These are phyloP conservation scores for Drosophila erecta DNA, from an alignment of 1,140 invertebrate genomes.

Conservation along the genomic window DNA sequence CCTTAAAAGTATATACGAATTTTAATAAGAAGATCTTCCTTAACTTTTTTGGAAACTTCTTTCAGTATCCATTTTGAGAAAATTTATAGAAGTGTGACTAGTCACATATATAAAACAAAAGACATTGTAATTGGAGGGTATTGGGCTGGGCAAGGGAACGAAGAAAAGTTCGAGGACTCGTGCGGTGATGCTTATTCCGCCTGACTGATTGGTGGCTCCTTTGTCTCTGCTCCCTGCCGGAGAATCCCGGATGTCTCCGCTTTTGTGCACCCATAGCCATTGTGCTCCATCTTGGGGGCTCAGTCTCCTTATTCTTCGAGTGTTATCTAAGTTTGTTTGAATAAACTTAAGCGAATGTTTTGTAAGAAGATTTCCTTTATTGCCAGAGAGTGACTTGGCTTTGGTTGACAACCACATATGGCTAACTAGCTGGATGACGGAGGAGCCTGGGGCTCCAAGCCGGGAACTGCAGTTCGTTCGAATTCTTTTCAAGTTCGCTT, in stretches of 20 bases:
- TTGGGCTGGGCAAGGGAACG: conserved; percentile 23
- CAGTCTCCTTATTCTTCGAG: conserved; percentile 31
- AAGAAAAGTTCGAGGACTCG: conserved; percentile 63
- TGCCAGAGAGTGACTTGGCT: conserved; percentile 69
- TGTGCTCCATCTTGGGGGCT: neutral
- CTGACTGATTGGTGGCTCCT: conserved; percentile 78
- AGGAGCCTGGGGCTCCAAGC: neutral
- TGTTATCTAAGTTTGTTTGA: conserved; percentile 83
- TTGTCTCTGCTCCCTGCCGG: conserved; percentile 70
- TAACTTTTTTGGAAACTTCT: neutral
- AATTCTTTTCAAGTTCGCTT: conserved; percentile 63
- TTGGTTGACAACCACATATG: conserved; percentile 68
- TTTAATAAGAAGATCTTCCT: too few species aligned
- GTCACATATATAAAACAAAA: conserved; percentile 70
- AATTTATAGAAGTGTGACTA: neutral
- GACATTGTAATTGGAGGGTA: conserved; percentile 74
- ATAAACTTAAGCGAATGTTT: conserved; percentile 83
- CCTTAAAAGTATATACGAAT: too few species aligned
- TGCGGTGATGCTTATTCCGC: conserved; percentile 80
- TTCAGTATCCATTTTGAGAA: neutral
- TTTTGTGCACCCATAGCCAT: conserved; percentile 1
- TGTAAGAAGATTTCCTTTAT: conserved; percentile 83
- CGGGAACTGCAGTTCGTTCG: conserved; percentile 25
- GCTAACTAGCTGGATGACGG: conserved; percentile 12
- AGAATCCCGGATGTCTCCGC: conserved; percentile 45